These are phyloP conservation scores for Amiota minor DNA, from an alignment of 2,888 invertebrate genomes.

Conservation along the genomic window DNA sequence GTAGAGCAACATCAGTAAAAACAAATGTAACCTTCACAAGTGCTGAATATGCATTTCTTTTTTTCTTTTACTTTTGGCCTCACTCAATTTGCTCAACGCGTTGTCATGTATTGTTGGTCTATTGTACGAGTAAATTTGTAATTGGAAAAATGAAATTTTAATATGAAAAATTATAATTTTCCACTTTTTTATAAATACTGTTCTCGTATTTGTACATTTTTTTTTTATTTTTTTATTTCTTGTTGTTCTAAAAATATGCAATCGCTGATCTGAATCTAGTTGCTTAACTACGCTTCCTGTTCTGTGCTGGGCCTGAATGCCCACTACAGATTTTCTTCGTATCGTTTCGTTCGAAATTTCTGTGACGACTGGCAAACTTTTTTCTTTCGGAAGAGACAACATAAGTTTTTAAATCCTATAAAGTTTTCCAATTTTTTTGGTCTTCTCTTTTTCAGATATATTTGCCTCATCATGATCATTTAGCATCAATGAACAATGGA, in stretches of 20 bases:
- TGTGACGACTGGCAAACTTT: slow-evolving; percentile 42
- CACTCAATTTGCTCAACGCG: background rate
- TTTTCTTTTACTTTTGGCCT: background rate
- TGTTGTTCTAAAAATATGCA: slow-evolving; percentile 47
- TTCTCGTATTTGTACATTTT: background rate
- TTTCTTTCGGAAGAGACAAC: no score
- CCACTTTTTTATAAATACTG: background rate
- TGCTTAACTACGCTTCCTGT: background rate
- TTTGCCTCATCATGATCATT: no score
- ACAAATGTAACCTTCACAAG: slow-evolving; percentile 38
- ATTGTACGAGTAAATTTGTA: background rate
- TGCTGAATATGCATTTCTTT: slow-evolving; percentile 23
- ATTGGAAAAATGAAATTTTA: slow-evolving; percentile 17
- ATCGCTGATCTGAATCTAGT: background rate
- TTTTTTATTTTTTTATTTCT: no score
- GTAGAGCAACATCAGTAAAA: no score
- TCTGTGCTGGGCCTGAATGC: slow-evolving; percentile 1
- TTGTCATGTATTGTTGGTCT: background rate
- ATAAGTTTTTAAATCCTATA: no score
- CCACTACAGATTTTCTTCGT: background rate
- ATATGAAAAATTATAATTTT: background rate
- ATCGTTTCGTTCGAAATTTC: slow-evolving; percentile 40
- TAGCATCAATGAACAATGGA: no score
- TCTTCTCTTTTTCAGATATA: no score
- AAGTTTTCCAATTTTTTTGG: no score